A percentile compares a stretch with the other conserved stretches of the same genome.
Conservation (phyloP, 2,113 vertebrate genomes). For the Cynopterus brachyotis region DNA sequence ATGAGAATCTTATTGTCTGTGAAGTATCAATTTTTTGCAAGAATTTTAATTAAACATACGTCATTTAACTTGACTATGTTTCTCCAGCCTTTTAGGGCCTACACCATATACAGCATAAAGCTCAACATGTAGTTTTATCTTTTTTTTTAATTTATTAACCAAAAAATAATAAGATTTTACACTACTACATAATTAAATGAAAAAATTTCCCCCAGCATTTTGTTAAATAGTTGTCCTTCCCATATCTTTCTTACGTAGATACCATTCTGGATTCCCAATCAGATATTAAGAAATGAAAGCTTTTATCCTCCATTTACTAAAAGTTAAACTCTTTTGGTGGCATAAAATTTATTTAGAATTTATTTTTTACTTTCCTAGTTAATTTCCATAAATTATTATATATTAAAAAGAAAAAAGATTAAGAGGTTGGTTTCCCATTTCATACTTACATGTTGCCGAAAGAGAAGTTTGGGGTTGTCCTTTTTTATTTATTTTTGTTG, state of each 20-base stretch:
- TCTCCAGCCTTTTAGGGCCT: background rate
- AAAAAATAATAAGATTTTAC: slow-evolving; percentile 15
- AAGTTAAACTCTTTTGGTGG: background rate
- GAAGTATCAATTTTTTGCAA: slow-evolving; percentile 38
- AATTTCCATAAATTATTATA: background rate
- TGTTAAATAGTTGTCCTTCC: background rate
- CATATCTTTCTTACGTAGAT: background rate
- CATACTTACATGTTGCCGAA: background rate
- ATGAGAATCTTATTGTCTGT: background rate
- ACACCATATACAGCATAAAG: background rate
- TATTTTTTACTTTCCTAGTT: background rate
- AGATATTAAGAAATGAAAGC: background rate
- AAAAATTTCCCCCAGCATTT: background rate
- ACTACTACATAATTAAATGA: background rate
- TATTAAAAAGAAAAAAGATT: background rate
- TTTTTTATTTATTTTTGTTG: background rate
- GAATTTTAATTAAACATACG: slow-evolving; percentile 29
- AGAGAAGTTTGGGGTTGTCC: background rate
- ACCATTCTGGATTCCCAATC: background rate
- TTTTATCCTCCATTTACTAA: background rate
- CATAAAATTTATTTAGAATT: background rate
- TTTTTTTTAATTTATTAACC: background rate
- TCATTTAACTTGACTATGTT: background rate
- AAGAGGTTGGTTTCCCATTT: background rate
- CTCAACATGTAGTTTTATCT: background rate